Evolutionary conservation across 1,140 invertebrate species (phyloP).

Genomic region (Micrasema minimum): DNA sequence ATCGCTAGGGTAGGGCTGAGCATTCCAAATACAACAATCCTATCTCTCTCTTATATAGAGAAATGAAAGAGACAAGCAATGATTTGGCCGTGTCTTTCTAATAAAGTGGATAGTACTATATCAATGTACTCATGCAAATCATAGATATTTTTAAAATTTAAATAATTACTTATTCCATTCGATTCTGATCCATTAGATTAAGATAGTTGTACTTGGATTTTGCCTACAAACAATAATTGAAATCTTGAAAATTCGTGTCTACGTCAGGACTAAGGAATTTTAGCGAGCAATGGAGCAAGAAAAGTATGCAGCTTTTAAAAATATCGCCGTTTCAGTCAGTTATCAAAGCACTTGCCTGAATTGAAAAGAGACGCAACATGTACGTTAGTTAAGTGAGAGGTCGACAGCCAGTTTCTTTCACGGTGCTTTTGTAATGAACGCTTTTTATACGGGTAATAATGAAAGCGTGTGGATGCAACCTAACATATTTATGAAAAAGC

Average conservation of each 20-base stretch:
- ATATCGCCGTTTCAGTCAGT: slow-evolving; percentile 12
- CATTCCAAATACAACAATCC: no score
- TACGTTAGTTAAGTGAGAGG: slow-evolving; percentile 50
- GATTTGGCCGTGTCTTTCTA: no score
- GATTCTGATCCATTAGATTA: slow-evolving; percentile 26
- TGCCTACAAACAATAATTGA: slow-evolving; percentile 11
- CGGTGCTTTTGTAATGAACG: slow-evolving; percentile 51
- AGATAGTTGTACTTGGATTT: slow-evolving; percentile 15
- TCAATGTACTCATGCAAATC: no score
- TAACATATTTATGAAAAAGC: no score
- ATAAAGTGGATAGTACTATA: no score
- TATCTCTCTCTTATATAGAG: slow-evolving; percentile 24
- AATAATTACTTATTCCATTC: no score
- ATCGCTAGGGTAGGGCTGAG: no score
- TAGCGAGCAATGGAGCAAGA: slow-evolving; percentile 46
- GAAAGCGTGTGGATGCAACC: slow-evolving; percentile 7
- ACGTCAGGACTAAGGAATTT: slow-evolving; percentile 54
- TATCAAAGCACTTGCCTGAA: background rate
- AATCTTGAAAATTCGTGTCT: slow-evolving; percentile 46
- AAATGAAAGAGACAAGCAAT: no score
- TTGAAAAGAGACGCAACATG: slow-evolving; percentile 28
- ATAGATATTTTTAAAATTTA: no score
- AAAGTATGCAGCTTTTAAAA: slow-evolving; percentile 7
- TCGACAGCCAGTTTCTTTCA: slow-evolving; percentile 53
- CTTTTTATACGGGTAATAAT: slow-evolving; percentile 18